Conservation (phyloP, 2,888 invertebrate genomes). For the Mythimna lalbum region DNA sequence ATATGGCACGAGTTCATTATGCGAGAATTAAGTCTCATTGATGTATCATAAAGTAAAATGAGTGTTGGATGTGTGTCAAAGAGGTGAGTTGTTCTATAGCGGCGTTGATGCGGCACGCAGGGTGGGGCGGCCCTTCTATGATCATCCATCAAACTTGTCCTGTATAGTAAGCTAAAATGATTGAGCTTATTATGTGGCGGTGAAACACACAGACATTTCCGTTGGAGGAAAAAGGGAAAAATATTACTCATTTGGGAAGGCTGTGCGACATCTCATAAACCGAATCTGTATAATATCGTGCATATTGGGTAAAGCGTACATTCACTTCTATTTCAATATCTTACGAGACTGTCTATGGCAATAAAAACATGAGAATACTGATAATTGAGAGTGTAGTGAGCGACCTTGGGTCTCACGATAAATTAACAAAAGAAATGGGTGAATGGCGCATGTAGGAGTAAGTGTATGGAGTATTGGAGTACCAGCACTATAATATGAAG, state of each 20-base stretch:
- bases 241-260: conserved; percentile 17
- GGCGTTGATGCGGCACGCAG: conserved; percentile 43
- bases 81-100: conserved; percentile 47
- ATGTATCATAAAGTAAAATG: conserved; percentile 51
- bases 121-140: conserved; percentile 33
- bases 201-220: conserved; percentile 45
- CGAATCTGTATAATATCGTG: neutral
- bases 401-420: conserved; percentile 68
- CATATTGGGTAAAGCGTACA: neutral
- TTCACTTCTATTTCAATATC: conserved; percentile 24
- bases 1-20: conserved; percentile 47
- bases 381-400: conserved; percentile 53
- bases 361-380: conserved; percentile 61
- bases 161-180: conserved; percentile 58
- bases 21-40: conserved; percentile 49
- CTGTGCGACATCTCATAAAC: conserved; percentile 1
- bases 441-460: conserved; percentile 56
- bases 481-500: conserved; percentile 66
- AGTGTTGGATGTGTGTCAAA: conserved; percentile 45
- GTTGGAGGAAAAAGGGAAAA: conserved; percentile 26
- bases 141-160: conserved; percentile 60
- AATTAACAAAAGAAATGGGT: conserved; percentile 64
- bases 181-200: conserved; percentile 58
- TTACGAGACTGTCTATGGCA: conserved; percentile 29
- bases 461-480: conserved; percentile 45